Base-by-base conservation (phyloP, 1,140 invertebrate species). In the Idris sp. region DNA sequence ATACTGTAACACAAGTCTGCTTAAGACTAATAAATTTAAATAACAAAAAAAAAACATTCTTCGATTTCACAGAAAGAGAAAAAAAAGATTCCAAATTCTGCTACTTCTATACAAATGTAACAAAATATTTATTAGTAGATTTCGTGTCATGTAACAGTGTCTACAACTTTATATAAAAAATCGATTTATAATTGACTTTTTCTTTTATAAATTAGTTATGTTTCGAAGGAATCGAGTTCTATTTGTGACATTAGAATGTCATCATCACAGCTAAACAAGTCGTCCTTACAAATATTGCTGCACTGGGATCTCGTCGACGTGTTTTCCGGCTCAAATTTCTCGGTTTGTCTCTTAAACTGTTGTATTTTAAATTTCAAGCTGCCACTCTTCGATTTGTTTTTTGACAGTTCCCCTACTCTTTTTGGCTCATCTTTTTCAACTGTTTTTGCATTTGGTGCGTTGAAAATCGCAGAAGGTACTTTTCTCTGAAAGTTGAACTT, bases 221-320 rank as follows among this genome's bases (percentile, higher is more conserved):
- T 4, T 35, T 44, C 9, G 7, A 71, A 25, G 36, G 44, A 44
- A 38, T 54, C 38, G 36, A 61, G 30, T 15, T 54, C 69, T 10
- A 74, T 67, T 48, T 74, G 71, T 18, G 71, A 74, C 62, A 74
- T 69, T 16, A 69, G 18, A 9, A 65, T 33, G 18, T 74, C 71
- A 54, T 74, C 71, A 35, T 67, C 48, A 36, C 59, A 73, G 18
- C 71, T 74, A 41, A 67, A 74, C 14, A 74, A 61, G 8, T 74
- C 48, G 28, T 69, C 54, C 9, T 25, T 26, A n/a, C n/a, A n/a
- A 18, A 33, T 15, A 22, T 22, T 19, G 11, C 49, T 61, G 35
- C 31, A 46, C 14, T 30, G 15, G 5, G 7, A 15, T 31, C 40
- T 49, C 8, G 19, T 40, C 6, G 19, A 10, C 30, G 30, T 10